These are phyloP conservation scores for Deilephila porcellus DNA, from an alignment of 2,888 invertebrate genomes.

Conservation along the genomic window DNA sequence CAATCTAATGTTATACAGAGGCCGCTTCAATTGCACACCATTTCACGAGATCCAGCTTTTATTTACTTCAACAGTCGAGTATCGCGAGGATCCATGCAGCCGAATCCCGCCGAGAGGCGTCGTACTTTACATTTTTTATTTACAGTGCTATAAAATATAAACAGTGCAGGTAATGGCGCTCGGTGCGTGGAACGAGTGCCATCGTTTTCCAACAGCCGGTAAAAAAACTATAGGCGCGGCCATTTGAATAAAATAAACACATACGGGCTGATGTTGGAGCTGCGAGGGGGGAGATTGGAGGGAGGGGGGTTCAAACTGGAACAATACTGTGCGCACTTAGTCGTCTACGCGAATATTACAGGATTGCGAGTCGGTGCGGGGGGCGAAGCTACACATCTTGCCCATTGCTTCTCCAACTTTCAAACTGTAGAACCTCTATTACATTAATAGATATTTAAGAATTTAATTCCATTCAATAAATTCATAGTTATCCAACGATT, in stretches of 20 bases:
- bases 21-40: too few species aligned
- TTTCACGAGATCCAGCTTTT: too few species aligned
- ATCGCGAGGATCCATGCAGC: too few species aligned
- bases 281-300: constrained; percentile 17
- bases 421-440: background rate
- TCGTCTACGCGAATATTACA: background rate
- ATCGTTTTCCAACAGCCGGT: constrained; percentile 10
- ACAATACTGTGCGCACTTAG: constrained; percentile 5
- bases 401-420: background rate
- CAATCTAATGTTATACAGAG: too few species aligned
- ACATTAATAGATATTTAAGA: too few species aligned
- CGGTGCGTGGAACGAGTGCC: constrained; percentile 15
- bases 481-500: too few species aligned
- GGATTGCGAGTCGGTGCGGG: background rate
- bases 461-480: too few species aligned
- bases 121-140: constrained; percentile 1
- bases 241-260: constrained; percentile 29
- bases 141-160: constrained; percentile 6
- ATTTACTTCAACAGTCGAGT: too few species aligned
- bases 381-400: background rate
- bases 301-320: background rate
- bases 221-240: constrained; percentile 21
- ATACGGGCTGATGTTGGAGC: constrained; percentile 27
- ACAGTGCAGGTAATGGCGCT: constrained; percentile 9
- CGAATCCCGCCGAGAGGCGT: background rate